Base-by-base conservation (phyloP, 2,888 invertebrate genomes). In the Agriopis aurantiaria region DNA sequence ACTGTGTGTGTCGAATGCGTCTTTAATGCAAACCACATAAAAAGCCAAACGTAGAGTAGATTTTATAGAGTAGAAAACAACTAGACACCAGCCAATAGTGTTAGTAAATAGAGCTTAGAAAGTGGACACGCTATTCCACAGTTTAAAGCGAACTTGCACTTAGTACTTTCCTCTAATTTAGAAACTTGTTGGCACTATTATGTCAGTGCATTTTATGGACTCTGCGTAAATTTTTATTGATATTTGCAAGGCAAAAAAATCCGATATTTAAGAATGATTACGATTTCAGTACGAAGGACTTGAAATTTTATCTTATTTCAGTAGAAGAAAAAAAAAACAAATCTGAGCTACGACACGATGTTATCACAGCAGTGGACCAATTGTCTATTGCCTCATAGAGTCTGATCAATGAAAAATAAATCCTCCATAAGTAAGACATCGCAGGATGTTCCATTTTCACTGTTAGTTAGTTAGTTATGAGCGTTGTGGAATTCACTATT, bases 401-500 rank as follows among this genome's bases (percentile, higher is more conserved):
- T 49, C 14, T 45, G 9, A 33, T 51, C 17, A 14, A 59, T 59
- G 17, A 33, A 49, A 48, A 57, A 48, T 55, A 65, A 56, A 33
- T 55, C 23, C 17, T 33, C 53, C 10, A 49, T 64, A 65, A 65
- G 64, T 56, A 61, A 65, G 46, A 9, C 23, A 56, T 17, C 62
- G 48, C 76, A 82, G 82, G 81, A 83, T 80, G 79, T 79, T 79
- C 75, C 69, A 76, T 80, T 83, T 83, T 81, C 81, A 79, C 79
- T 80, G 68, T 49, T 70, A 78, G 75, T 79, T 70, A 78, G 75
- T 79, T 82, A 81, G 76, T 80, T 83, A 82, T 82, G 71, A 65
- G 73, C 74, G 75, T 80, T 77, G 75, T 75, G 76, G 81, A 79
- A 84, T 82, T 78, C 68, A 77, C 82, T 68, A 89, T 89, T 89